Conservation (phyloP, 2,888 invertebrate genomes). For the Marronus borbonicus region DNA sequence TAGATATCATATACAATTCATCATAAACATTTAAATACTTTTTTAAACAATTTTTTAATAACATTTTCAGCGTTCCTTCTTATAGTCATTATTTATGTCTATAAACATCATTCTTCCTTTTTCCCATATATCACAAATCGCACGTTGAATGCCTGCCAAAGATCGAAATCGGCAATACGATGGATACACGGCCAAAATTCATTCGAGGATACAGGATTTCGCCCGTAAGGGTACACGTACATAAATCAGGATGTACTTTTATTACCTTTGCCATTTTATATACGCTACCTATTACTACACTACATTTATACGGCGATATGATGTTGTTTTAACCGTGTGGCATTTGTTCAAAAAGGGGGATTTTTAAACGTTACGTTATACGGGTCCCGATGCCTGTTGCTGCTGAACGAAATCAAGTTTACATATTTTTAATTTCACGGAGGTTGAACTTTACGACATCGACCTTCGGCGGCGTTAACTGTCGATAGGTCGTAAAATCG, state of each 20-base stretch:
- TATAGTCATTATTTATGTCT: too few relatives aligned
- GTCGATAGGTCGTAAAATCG: conserved; percentile 38
- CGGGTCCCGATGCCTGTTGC: conserved; percentile 15
- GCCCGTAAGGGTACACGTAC: background rate
- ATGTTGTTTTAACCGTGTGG: conserved; percentile 10
- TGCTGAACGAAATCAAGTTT: conserved; percentile 40
- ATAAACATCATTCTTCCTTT: too few relatives aligned
- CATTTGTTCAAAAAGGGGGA: conserved; percentile 38
- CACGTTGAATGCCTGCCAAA: too few relatives aligned
- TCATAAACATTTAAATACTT: too few relatives aligned
- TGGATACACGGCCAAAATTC: background rate
- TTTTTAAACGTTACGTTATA: conserved; percentile 33
- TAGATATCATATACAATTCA: too few relatives aligned
- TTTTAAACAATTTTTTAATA: too few relatives aligned
- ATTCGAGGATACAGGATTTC: background rate
- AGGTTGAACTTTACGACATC: conserved; percentile 36
- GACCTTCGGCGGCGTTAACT: conserved; percentile 13
- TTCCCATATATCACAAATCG: too few relatives aligned
- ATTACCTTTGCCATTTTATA: background rate
- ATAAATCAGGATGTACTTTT: conserved; percentile 23
- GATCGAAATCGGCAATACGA: background rate
- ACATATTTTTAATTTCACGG: conserved; percentile 48
- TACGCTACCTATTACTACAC: background rate
- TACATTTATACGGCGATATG: background rate
- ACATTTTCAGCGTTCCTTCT: too few relatives aligned